Conservation (phyloP, 2,797 vertebrate species). For the Taenioides sp. region DNA sequence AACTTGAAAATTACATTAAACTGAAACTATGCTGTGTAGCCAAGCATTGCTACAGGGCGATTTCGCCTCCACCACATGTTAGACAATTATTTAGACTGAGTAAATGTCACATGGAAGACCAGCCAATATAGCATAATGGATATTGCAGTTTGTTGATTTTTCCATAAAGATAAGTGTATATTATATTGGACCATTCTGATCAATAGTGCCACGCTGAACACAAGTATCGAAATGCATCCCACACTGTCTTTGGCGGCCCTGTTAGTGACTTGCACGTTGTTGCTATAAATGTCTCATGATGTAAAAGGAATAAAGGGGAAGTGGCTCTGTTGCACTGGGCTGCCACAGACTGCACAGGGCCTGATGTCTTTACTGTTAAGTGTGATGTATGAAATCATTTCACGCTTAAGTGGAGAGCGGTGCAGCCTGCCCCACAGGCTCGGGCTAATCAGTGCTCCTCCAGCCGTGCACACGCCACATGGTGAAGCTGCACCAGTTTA, state of each 20-base stretch:
- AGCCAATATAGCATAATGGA: not conserved
- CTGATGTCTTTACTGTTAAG: constrained; percentile 50
- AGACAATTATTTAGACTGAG: not conserved
- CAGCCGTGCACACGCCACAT: constrained; percentile 61
- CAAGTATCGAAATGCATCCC: constrained; percentile 3
- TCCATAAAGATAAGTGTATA: not conserved
- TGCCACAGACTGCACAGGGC: constrained; percentile 41
- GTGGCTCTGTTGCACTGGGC: constrained; percentile 22
- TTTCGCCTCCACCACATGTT: not conserved
- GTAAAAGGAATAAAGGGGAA: constrained; percentile 7
- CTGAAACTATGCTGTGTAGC: no score
- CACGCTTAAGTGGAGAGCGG: constrained; percentile 63
- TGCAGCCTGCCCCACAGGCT: constrained; percentile 62
- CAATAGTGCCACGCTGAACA: not conserved
- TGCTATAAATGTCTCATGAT: constrained; percentile 23
- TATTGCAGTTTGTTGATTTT: constrained; percentile 5
- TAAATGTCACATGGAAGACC: not conserved
- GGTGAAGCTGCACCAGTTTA: constrained; percentile 68
- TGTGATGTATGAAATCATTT: constrained; percentile 70
- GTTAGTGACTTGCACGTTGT: constrained; percentile 13
- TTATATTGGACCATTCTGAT: not conserved
- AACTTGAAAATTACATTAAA: no score
- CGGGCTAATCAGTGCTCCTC: constrained; percentile 64
- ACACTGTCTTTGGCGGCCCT: not conserved
- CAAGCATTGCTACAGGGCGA: no score